Base-by-base conservation (phyloP, 2,797 vertebrate genomes). In the Arctocebus calabarensis region DNA sequence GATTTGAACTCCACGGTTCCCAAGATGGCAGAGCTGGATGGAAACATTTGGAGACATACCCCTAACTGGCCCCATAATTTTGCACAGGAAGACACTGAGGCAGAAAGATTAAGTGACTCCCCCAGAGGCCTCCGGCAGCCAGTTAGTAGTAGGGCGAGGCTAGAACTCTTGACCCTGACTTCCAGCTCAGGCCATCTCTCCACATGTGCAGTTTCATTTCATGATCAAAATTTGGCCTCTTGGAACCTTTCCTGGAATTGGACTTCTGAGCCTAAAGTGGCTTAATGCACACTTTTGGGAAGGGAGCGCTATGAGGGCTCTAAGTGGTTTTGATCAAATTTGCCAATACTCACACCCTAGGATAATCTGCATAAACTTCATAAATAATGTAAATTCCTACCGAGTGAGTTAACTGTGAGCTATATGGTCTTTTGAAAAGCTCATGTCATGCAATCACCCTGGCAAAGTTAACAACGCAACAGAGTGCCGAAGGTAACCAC, bases 341-440 rank as follows among this genome's bases (percentile, higher is more conserved):
- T 92, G 55, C 73, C 94, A 94, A 66, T 92, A 93, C 91, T 68
- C 97, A 55, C 66, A 94, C 94, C 59, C 16, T 78, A 66, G 37
- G 59, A 93, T 96, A 66, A 95, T 75, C 91, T 97, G 59, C 22
- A 10, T 74, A 96, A 96, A 94, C 23, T 74, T 82, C 66, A 91
- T 78, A 86, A 97, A 96, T 93, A 95, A 96, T n/a, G 32, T 55
- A 94, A 83, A 94, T 87, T 91, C 82, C 83, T 81, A 93, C n/a
- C 40, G 37, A 40, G 87, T 12, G 25, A 89, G 84, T 97, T 96
- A 96, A 97, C 94, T 13, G 1, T 64, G 92, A 96, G 82, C 55
- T 75, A 23, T 12, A 0, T 5, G 92, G 71, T 81, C 93, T 78
- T 84, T 91, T 45, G 79, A 90, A 94, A 94, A 97, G 37, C 32